These are phyloP conservation scores for Sebastes schlegelii DNA, from an alignment of 2,113 vertebrate species.

Conservation along the genomic window DNA sequence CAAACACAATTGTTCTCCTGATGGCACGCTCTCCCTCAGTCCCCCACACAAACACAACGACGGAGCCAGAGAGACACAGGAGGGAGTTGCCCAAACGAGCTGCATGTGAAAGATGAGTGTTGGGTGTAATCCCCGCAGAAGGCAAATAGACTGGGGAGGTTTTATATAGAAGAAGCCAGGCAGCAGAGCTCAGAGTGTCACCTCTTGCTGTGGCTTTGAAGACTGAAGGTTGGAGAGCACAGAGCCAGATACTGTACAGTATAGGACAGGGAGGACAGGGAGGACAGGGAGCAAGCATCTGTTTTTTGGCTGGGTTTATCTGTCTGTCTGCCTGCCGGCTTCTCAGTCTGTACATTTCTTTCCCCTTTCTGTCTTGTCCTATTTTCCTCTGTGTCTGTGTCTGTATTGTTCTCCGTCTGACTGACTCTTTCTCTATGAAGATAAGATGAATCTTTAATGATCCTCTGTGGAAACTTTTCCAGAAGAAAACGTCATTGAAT, in stretches of 20 bases:
- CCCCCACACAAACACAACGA: conserved; percentile 26
- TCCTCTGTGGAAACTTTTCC: conserved; percentile 60
- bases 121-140: conserved; percentile 73
- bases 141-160: conserved; percentile 69
- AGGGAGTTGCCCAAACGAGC: conserved; percentile 68
- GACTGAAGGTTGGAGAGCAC: conserved; percentile 54
- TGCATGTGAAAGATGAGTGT: conserved; percentile 63
- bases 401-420: conserved; percentile 62
- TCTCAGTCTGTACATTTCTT: conserved; percentile 38
- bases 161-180: conserved; percentile 53
- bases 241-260: conserved; percentile 45
- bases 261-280: conserved; percentile 45
- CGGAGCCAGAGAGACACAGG: conserved; percentile 53
- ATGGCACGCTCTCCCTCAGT: conserved; percentile 40
- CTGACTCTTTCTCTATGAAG: conserved; percentile 55
- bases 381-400: conserved; percentile 60
- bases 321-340: conserved; percentile 28
- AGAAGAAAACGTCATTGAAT: conserved; percentile 44
- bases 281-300: conserved; percentile 52
- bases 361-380: conserved; percentile 65
- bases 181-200: conserved; percentile 57
- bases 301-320: conserved; percentile 54
- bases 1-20: conserved; percentile 54
- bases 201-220: conserved; percentile 70
- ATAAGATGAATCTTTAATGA: conserved; percentile 75